Evolutionary conservation across 2,797 vertebrate species (phyloP).

Genomic region (Phyllotis vaccarum): DNA sequence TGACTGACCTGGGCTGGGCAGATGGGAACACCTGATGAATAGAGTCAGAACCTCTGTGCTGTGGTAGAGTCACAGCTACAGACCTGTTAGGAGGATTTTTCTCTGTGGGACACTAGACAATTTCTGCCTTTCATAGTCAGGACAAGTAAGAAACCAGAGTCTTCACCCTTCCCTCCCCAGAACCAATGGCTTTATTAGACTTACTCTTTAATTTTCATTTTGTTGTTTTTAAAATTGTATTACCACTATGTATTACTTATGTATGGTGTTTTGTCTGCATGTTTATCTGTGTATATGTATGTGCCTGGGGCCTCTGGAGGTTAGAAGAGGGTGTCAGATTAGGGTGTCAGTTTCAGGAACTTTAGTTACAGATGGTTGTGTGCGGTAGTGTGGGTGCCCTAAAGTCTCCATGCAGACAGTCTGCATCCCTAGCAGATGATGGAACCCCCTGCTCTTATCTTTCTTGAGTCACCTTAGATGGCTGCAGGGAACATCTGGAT

Average conservation of each 20-base stretch:
- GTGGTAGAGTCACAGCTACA: not conserved
- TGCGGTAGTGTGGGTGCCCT: not conserved
- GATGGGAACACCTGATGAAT: not conserved
- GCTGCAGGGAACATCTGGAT: no score
- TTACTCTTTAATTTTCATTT: not conserved
- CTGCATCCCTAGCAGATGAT: no score
- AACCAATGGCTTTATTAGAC: not conserved
- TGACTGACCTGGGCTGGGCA: not conserved
- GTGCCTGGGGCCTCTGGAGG: not conserved
- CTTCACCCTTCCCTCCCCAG: no score
- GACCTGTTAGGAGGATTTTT: not conserved
- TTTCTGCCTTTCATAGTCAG: not conserved
- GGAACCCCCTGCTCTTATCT: no score
- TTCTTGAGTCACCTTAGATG: no score
- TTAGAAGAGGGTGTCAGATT: not conserved
- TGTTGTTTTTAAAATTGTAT: not conserved
- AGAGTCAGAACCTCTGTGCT: not conserved
- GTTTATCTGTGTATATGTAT: not conserved
- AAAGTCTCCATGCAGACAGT: no score
- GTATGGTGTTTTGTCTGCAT: not conserved
- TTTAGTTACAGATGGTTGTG: not conserved
- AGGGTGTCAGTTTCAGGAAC: no score
- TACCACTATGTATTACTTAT: not conserved
- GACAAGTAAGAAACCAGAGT: not conserved
- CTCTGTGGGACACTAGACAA: not conserved